Conservation (phyloP, 2,113 vertebrate species). For the Mirounga angustirostris region DNA sequence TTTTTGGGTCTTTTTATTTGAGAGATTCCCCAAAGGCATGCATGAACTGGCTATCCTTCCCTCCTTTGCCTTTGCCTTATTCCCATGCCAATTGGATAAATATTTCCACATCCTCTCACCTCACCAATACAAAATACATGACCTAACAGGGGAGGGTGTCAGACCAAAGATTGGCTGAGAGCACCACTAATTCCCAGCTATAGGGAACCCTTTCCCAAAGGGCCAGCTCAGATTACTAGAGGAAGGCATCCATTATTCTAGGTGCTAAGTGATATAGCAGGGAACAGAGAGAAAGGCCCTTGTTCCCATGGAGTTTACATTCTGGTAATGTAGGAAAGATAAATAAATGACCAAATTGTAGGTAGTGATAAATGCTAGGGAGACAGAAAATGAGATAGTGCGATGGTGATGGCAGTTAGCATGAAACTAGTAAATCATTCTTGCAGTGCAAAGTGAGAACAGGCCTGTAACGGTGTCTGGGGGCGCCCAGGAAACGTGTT, state of each 20-base stretch:
- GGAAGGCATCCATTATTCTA: not conserved
- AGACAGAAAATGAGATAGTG: not conserved
- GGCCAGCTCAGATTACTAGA: not conserved
- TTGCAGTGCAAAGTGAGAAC: not conserved
- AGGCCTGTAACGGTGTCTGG: accelerated
- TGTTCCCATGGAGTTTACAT: not conserved
- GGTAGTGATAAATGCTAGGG: not conserved
- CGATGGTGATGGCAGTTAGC: not conserved
- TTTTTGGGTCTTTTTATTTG: not conserved
- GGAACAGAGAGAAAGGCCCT: not conserved
- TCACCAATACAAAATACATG: not conserved
- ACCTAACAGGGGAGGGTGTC: accelerated
- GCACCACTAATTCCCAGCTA: accelerated
- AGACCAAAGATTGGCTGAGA: not conserved
- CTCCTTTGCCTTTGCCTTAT: too few species aligned
- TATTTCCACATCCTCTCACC: not conserved
- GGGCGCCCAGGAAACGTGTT: accelerated
- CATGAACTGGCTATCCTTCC: too few species aligned
- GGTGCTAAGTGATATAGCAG: not conserved
- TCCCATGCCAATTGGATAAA: not conserved
- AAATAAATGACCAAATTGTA: not conserved
- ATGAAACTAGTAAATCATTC: not conserved
- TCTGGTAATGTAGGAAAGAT: not conserved
- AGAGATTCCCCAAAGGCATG: not conserved
- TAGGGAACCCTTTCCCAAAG: too few species aligned